Conservation (phyloP, 2,113 vertebrate genomes). For the Sterrhoptilus dennistouni region DNA sequence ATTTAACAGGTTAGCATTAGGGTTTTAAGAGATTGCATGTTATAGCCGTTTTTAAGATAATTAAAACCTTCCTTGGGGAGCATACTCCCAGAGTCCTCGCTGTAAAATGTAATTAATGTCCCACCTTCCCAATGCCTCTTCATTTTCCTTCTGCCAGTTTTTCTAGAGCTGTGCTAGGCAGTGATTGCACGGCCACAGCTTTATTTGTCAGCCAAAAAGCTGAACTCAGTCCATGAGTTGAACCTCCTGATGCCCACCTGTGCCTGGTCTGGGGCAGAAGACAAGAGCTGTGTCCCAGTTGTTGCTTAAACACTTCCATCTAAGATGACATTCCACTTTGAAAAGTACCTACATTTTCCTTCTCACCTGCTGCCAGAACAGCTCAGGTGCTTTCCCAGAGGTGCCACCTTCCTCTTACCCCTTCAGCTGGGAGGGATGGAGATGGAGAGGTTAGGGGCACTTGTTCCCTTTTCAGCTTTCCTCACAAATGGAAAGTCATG, state of each 20-base stretch:
- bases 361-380: not conserved
- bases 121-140: not conserved
- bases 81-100: not conserved
- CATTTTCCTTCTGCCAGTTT: not conserved
- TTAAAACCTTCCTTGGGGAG: not conserved
- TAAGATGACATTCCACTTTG: not conserved
- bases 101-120: not conserved
- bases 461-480: not conserved
- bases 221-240: not conserved
- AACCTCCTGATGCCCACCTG: not conserved
- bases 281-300: not conserved
- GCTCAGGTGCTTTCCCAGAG: not conserved
- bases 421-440: not conserved
- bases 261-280: not conserved
- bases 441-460: not conserved
- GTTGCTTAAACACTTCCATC: not conserved
- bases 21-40: conserved; percentile 32
- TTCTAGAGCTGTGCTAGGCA: not conserved
- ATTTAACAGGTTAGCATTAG: conserved; percentile 37
- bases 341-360: not conserved
- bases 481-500: fast-evolving
- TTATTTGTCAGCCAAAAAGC: not conserved
- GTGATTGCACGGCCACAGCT: not conserved
- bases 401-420: not conserved
- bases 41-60: not conserved